These are phyloP conservation scores for Drosophila ananassae DNA, from an alignment of 1,140 invertebrate species.

Conservation along the genomic window DNA sequence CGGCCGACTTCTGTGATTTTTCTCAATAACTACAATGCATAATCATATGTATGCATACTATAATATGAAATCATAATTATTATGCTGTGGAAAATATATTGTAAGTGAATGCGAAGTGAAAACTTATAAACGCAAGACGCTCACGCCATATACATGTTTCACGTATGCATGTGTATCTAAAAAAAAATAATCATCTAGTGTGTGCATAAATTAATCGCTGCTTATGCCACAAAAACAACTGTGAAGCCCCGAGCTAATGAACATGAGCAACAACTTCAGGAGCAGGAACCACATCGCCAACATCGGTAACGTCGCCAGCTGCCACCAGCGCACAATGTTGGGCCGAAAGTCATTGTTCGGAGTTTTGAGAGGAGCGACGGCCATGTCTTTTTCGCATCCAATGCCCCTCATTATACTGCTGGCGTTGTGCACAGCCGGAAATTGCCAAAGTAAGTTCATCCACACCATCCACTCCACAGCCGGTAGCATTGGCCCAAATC, in stretches of 20 bases:
- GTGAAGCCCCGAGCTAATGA: conserved; percentile 33
- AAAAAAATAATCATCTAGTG: conserved; percentile 23
- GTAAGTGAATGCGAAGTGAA: conserved; percentile 76
- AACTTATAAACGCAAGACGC: conserved; percentile 50
- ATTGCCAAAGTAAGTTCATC: conserved; percentile 70
- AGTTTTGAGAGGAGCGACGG: conserved; percentile 37
- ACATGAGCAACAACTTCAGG: conserved; percentile 10
- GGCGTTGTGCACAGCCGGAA: conserved; percentile 60
- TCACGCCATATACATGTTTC: conserved; percentile 41
- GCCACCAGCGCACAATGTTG: conserved; percentile 51
- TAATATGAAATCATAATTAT: conserved; percentile 53
- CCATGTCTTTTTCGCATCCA: conserved; percentile 40
- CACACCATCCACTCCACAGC: conserved; percentile 5
- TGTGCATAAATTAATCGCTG: conserved; percentile 51
- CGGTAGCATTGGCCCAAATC: conserved; percentile 13
- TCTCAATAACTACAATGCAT: conserved; percentile 40
- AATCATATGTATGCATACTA: conserved; percentile 20
- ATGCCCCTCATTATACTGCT: conserved; percentile 45
- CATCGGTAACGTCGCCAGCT: conserved; percentile 28
- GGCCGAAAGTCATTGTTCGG: conserved; percentile 37
- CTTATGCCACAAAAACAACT: conserved; percentile 30
- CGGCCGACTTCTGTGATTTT: conserved; percentile 43
- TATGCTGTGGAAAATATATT: conserved; percentile 60
- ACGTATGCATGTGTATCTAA: conserved; percentile 9
- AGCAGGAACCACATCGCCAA: conserved; percentile 22